Evolutionary conservation across 2,888 invertebrate genomes (phyloP).

Genomic region (Habroteleia sp.): DNA sequence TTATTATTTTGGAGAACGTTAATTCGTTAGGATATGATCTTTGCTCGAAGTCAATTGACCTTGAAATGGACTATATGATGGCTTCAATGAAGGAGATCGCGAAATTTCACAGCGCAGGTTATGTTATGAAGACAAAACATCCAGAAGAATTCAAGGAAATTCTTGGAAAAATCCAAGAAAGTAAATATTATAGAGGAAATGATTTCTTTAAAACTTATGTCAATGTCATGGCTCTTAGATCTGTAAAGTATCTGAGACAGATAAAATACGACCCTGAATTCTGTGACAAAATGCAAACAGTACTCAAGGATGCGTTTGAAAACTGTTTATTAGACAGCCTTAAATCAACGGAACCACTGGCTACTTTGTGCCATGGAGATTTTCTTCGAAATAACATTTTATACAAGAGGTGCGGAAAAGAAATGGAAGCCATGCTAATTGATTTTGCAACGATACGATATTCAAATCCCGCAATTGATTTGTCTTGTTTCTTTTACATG

Average conservation of each 20-base stretch:
- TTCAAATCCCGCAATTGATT: constrained; percentile 72
- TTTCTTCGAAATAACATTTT: constrained; percentile 73
- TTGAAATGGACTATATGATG: constrained; percentile 68
- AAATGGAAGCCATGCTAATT: constrained; percentile 61
- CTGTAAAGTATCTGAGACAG: constrained; percentile 64
- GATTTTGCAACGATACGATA: constrained; percentile 73
- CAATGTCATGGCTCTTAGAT: constrained; percentile 49
- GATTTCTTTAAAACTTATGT: not conserved
- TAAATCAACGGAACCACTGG: constrained; percentile 70
- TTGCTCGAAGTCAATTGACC: constrained; percentile 53
- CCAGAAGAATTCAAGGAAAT: constrained; percentile 66
- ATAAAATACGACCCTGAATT: constrained; percentile 67
- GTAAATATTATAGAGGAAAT: constrained; percentile 46
- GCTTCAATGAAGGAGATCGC: constrained; percentile 72
- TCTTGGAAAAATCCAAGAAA: constrained; percentile 60
- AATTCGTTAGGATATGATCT: constrained; percentile 64
- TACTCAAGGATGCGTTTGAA: constrained; percentile 61
- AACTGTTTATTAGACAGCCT: constrained; percentile 60
- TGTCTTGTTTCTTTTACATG: constrained; percentile 73
- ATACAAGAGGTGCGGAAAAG: constrained; percentile 59
- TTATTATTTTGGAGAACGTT: constrained; percentile 71
- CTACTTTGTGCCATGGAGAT: constrained; percentile 76
- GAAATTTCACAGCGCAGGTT: constrained; percentile 72
- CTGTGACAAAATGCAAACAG: constrained; percentile 66
- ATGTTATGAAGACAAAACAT: constrained; percentile 69